Conservation (phyloP, 1,140 invertebrate genomes). For the Cherax quadricarinatus region DNA sequence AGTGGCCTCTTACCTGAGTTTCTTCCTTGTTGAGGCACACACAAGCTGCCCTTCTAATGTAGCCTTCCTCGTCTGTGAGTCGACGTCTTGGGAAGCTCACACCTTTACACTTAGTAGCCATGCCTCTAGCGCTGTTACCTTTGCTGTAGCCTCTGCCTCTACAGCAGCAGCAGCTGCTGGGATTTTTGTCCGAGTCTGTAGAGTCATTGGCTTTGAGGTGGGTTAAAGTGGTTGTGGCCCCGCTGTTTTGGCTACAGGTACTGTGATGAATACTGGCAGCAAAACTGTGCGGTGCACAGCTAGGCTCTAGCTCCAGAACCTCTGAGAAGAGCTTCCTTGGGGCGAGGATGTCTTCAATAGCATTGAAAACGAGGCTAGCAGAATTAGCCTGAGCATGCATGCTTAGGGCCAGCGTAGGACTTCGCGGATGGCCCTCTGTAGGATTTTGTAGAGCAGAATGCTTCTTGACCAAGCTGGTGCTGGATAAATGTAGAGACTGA, state of each 20-base stretch:
- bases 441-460: background rate
- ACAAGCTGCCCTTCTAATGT: constrained; percentile 59
- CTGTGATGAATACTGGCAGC: background rate
- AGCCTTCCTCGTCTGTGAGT: constrained; percentile 58
- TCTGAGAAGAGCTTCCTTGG: background rate
- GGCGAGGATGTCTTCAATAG: constrained; percentile 25
- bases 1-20: constrained; percentile 28
- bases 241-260: background rate
- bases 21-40: constrained; percentile 58
- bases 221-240: background rate
- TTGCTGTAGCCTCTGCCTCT: constrained; percentile 5
- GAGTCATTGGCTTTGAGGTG: background rate
- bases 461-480: background rate
- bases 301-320: constrained; percentile 1
- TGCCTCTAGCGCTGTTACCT: constrained; percentile 1
- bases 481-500: background rate
- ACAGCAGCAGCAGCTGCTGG: background rate
- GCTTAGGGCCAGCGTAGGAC: background rate
- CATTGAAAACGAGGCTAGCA: constrained; percentile 26
- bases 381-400: constrained; percentile 56
- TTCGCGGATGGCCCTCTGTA: background rate
- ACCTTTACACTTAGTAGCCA: background rate
- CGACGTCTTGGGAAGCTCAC: constrained; percentile 36
- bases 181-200: background rate
- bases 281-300: background rate